Evolutionary conservation across 2,888 invertebrate genomes (phyloP).

Genomic region (Agriopis marginaria): DNA sequence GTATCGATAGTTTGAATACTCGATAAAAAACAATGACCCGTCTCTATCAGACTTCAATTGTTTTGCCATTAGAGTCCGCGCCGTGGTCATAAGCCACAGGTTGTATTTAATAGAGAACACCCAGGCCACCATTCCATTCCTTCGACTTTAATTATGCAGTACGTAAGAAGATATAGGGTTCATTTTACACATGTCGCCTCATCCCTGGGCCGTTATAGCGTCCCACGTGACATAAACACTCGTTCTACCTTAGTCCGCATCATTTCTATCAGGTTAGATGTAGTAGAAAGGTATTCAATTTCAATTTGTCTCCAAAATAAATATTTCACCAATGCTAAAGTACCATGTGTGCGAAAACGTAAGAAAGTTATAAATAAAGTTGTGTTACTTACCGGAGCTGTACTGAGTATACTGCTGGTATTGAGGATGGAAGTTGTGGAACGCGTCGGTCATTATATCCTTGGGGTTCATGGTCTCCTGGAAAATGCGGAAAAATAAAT

Average conservation of each 20-base stretch:
- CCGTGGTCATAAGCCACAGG: no score
- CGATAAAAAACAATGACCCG: no score
- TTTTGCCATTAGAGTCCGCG: no score
- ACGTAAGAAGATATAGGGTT: not conserved
- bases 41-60: no score
- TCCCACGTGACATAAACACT: not conserved
- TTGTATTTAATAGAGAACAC: no score
- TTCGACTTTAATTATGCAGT: not conserved
- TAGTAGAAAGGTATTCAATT: not conserved
- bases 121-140: no score
- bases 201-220: not conserved
- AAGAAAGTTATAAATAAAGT: not conserved
- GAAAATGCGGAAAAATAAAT: slow-evolving; percentile 42
- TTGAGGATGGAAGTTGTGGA: slow-evolving; percentile 99
- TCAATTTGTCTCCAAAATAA: not conserved
- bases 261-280: not conserved
- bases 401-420: slow-evolving; percentile 99
- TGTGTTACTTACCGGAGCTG: slow-evolving; percentile 92
- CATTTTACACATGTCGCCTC: not conserved
- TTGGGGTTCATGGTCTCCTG: slow-evolving; percentile 99
- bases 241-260: not conserved
- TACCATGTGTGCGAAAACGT: slow-evolving; percentile 27
- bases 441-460: slow-evolving; percentile 99
- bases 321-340: slow-evolving; percentile 8
- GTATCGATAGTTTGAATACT: no score